phyloP scores from a whole-genome alignment of 35 echinoderm and acorn worm species.

The Ophiothrix spiculata region DNA sequence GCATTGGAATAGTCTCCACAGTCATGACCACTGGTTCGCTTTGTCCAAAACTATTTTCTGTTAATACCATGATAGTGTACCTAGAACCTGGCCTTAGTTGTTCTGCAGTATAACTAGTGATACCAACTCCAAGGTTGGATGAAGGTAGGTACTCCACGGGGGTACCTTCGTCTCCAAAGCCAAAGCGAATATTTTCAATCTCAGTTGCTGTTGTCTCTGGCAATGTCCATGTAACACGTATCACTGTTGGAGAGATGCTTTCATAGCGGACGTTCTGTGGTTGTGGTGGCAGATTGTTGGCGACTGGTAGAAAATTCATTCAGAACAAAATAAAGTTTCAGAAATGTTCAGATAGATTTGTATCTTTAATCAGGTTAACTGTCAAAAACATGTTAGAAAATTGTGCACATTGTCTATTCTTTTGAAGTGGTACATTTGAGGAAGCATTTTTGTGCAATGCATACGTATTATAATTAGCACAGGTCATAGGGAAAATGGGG shows the following conservation, averaged over 20 bases:
- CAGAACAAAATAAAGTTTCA: too few relatives aligned
- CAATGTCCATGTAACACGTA: background rate
- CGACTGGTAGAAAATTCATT: too few relatives aligned
- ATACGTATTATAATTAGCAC: too few relatives aligned
- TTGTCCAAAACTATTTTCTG: background rate
- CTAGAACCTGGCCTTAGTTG: background rate
- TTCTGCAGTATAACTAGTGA: background rate
- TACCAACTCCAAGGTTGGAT: background rate
- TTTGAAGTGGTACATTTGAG: too few relatives aligned
- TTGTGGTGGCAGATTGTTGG: background rate
- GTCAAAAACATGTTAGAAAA: too few relatives aligned
- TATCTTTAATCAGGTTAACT: too few relatives aligned
- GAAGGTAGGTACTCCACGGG: background rate
- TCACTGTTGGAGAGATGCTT: background rate
- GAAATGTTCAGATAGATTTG: too few relatives aligned
- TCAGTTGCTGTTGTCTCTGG: background rate
- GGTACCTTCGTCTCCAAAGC: background rate
- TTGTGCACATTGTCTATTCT: too few relatives aligned
- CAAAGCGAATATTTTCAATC: background rate
- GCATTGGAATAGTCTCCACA: background rate
- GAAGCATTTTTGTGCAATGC: too few relatives aligned
- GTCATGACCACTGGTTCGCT: background rate
- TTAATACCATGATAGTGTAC: background rate
- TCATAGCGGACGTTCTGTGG: background rate
- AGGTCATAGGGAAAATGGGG: too few relatives aligned